Percentiles rank a stretch among this genome's conserved stretches.
phyloP scores from a whole-genome alignment of 1,140 invertebrate species.

The Drosophila ananassae region DNA sequence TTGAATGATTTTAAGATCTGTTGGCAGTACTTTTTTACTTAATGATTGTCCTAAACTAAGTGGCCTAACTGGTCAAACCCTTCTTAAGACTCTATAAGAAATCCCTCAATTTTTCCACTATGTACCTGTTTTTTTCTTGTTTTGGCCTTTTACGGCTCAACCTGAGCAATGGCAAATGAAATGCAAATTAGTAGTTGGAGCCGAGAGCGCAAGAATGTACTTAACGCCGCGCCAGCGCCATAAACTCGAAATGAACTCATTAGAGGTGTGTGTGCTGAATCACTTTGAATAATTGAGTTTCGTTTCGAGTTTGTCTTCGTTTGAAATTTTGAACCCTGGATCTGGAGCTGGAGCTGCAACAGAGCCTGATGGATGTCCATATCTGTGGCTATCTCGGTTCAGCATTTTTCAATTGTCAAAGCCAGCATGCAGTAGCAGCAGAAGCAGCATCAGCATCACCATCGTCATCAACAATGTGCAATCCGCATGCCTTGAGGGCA shows the following conservation, averaged over 20 bases:
- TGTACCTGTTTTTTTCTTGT: slow-evolving; percentile 5
- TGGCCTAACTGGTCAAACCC: no score
- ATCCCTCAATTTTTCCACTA: neutral
- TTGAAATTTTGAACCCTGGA: slow-evolving; percentile 2
- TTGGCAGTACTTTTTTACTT: no score
- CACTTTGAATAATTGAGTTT: slow-evolving; percentile 63
- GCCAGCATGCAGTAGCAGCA: slow-evolving; percentile 25
- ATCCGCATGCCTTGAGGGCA: slow-evolving; percentile 68
- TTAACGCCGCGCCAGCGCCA: slow-evolving; percentile 33
- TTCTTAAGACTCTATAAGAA: neutral
- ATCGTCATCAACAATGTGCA: slow-evolving; percentile 61
- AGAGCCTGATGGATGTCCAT: slow-evolving; percentile 13
- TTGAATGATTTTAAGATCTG: no score
- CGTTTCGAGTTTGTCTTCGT: slow-evolving; percentile 28
- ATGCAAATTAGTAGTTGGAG: slow-evolving; percentile 48
- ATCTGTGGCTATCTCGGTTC: slow-evolving; percentile 21
- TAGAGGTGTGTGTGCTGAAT: slow-evolving; percentile 52
- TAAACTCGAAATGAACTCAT: slow-evolving; percentile 52
- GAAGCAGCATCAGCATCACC: slow-evolving; percentile 14
- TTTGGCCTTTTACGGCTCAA: slow-evolving; percentile 26
- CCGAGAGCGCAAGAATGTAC: slow-evolving; percentile 38
- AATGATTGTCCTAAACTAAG: no score
- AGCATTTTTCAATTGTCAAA: slow-evolving; percentile 66
- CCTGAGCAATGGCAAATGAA: slow-evolving; percentile 52
- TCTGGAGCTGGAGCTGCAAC: slow-evolving; percentile 12